These are phyloP conservation scores for Cataglyphis altisquamis DNA, from an alignment of 2,888 invertebrate genomes.

Conservation along the genomic window DNA sequence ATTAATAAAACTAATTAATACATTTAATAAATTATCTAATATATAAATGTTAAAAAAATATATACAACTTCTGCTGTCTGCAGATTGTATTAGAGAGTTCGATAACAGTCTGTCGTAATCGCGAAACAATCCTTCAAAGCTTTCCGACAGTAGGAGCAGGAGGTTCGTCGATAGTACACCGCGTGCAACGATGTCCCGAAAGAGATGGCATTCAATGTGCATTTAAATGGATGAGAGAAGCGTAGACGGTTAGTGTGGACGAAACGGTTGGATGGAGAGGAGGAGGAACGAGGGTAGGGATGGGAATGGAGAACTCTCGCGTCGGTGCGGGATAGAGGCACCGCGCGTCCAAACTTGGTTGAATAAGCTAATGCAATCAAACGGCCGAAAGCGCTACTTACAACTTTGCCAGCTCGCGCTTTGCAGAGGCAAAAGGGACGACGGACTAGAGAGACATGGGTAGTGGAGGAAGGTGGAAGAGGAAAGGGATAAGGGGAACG, in stretches of 20 bases:
- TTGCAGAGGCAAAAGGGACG: constrained; percentile 56
- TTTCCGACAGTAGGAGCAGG: constrained; percentile 48
- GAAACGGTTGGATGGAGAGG: neutral
- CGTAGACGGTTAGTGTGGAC: constrained; percentile 37
- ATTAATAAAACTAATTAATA: too few relatives aligned
- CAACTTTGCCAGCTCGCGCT: constrained; percentile 73
- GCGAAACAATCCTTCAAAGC: constrained; percentile 62
- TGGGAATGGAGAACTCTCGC: constrained; percentile 58
- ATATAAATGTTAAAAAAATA: neutral
- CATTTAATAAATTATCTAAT: too few relatives aligned
- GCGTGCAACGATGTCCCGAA: constrained; percentile 48
- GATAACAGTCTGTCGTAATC: constrained; percentile 55
- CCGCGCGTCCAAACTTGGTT: constrained; percentile 70
- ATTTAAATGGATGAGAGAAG: constrained; percentile 59
- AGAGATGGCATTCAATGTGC: constrained; percentile 58
- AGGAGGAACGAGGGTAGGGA: neutral
- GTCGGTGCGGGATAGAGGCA: constrained; percentile 57
- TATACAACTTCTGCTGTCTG: constrained; percentile 18
- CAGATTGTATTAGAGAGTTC: constrained; percentile 26
- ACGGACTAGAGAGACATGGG: constrained; percentile 20
- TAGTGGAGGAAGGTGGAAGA: neutral
- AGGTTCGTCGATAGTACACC: constrained; percentile 40
- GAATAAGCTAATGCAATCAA: constrained; percentile 80
- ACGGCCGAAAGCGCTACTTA: constrained; percentile 80
- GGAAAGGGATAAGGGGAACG: constrained; percentile 32